Percentiles rank a stretch among this genome's conserved stretches.
Conservation (phyloP, 2,797 vertebrate genomes). For the Anolis apletophallus region DNA sequence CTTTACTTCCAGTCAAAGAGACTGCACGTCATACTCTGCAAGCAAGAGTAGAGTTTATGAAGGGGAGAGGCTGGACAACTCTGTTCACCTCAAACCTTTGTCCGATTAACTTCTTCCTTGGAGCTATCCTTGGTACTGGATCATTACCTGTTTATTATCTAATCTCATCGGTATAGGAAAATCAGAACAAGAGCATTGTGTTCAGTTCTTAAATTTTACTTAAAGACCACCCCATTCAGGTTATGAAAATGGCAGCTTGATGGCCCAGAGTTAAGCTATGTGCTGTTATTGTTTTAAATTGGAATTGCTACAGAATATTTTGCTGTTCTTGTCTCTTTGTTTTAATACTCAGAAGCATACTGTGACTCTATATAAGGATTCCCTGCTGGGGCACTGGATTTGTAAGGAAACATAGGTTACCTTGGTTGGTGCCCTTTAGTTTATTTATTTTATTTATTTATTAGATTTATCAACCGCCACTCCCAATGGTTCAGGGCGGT, state of each 20-base stretch:
- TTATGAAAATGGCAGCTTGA: background rate
- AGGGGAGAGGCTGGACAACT: background rate
- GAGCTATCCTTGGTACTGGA: background rate
- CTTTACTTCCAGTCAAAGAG: background rate
- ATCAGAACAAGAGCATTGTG: background rate
- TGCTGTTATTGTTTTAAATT: background rate
- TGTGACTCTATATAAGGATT: background rate
- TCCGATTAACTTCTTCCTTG: background rate
- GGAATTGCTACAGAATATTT: background rate
- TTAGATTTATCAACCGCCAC: no score
- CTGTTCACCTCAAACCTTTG: background rate
- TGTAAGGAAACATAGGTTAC: constrained; percentile 8
- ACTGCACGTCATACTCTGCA: background rate
- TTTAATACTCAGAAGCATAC: background rate
- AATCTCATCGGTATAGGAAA: background rate
- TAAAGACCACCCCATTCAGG: background rate
- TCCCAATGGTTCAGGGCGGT: no score
- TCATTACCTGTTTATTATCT: background rate
- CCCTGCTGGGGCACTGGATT: constrained; percentile 7
- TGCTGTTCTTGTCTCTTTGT: background rate
- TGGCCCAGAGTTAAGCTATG: background rate
- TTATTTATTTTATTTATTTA: no score
- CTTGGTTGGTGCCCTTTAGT: background rate
- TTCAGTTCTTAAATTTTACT: background rate
- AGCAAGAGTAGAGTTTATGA: background rate